A percentile compares a stretch with the other conserved stretches of the same genome.
Conservation (phyloP, 2,797 vertebrate genomes). For the Squalus acanthias region DNA sequence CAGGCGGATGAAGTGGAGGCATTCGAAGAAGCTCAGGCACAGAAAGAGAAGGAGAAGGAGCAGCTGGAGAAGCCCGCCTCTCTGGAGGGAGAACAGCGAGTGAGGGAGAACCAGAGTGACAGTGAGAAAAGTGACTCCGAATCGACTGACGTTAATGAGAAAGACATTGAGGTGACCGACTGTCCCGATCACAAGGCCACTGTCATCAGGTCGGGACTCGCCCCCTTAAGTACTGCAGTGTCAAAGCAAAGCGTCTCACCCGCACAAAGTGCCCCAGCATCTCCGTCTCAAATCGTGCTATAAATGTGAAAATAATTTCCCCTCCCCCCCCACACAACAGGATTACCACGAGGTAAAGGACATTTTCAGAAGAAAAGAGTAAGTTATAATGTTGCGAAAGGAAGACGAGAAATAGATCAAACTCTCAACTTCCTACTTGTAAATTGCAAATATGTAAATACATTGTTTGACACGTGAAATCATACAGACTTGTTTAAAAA, state of each 20-base stretch:
- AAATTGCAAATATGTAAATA: slow-evolving; percentile 38
- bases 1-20: slow-evolving; percentile 91
- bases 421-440: neutral
- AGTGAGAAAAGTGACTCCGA: slow-evolving; percentile 85
- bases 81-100: slow-evolving; percentile 62
- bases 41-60: slow-evolving; percentile 91
- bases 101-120: slow-evolving; percentile 71
- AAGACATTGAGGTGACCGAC: slow-evolving; percentile 60
- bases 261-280: slow-evolving; percentile 48
- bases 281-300: slow-evolving; percentile 51
- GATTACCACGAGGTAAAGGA: slow-evolving; percentile 32
- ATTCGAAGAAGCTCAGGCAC: slow-evolving; percentile 94
- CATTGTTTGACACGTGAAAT: neutral
- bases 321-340: neutral
- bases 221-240: slow-evolving; percentile 49
- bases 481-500: slow-evolving; percentile 12
- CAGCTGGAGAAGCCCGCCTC: slow-evolving; percentile 60
- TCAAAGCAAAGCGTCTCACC: slow-evolving; percentile 39
- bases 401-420: neutral
- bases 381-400: slow-evolving; percentile 35
- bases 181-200: slow-evolving; percentile 65
- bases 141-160: slow-evolving; percentile 71
- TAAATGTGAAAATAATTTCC: slow-evolving; percentile 46
- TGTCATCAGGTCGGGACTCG: slow-evolving; percentile 65
- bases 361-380: slow-evolving; percentile 12